Evolutionary conservation across 2,888 invertebrate species (phyloP).

Genomic region (Melieria picta): DNA sequence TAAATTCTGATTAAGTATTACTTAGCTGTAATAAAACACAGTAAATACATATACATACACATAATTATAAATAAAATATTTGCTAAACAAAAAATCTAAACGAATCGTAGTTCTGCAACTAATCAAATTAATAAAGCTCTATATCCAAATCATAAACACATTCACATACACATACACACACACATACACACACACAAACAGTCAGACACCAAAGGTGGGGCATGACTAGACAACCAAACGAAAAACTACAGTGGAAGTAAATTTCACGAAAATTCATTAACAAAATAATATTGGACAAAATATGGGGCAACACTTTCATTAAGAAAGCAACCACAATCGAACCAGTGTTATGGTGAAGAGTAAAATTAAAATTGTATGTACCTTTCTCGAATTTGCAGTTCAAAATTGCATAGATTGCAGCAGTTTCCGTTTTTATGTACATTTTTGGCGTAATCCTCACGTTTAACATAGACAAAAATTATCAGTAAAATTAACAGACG

Average conservation of each 20-base stretch:
- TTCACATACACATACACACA: neutral
- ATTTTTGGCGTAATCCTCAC: constrained; percentile 3
- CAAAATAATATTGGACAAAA: neutral
- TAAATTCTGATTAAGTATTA: too few relatives aligned
- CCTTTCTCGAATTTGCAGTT: constrained; percentile 65
- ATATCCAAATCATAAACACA: neutral
- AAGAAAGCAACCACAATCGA: too few relatives aligned
- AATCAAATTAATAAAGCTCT: too few relatives aligned
- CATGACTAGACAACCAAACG: neutral
- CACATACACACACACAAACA: neutral
- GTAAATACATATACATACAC: too few relatives aligned
- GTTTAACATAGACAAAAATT: neutral
- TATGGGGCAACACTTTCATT: too few relatives aligned
- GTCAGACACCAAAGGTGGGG: neutral
- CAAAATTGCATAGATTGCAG: constrained; percentile 55
- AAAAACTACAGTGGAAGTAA: neutral
- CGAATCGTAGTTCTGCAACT: too few relatives aligned
- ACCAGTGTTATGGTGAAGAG: neutral
- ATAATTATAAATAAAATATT: too few relatives aligned
- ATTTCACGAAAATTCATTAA: neutral
- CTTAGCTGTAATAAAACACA: too few relatives aligned
- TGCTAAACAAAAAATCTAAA: too few relatives aligned
- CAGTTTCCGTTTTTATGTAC: constrained; percentile 3
- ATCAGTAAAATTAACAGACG: neutral
- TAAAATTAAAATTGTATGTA: constrained; percentile 49